Evolutionary conservation across 1,140 invertebrate genomes (phyloP).

Genomic region (Drosophila asahinai): DNA sequence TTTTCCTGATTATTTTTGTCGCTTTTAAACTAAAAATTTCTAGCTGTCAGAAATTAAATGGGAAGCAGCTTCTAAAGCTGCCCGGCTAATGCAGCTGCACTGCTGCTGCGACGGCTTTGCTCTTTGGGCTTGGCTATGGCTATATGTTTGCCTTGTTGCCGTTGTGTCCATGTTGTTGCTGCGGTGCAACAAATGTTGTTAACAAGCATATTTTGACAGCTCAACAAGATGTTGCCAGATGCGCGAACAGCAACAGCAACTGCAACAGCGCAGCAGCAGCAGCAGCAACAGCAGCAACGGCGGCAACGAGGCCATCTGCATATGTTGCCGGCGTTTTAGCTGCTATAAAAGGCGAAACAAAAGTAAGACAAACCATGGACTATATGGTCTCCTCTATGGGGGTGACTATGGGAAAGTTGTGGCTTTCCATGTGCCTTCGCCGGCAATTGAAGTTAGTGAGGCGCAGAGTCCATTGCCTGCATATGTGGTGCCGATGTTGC

Average conservation of each 20-base stretch:
- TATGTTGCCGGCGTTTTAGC: slow-evolving; percentile 63
- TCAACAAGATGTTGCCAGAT: slow-evolving; percentile 83
- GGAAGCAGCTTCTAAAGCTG: slow-evolving; percentile 66
- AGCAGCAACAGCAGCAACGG: slow-evolving; percentile 19
- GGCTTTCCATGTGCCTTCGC: slow-evolving; percentile 45
- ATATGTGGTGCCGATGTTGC: slow-evolving; percentile 46
- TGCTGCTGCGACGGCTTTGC: slow-evolving; percentile 12
- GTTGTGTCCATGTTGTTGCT: slow-evolving; percentile 50
- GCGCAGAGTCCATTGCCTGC: slow-evolving; percentile 68
- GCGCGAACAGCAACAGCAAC: slow-evolving; percentile 67
- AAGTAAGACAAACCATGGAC: slow-evolving; percentile 56
- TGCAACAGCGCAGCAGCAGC: slow-evolving; percentile 28
- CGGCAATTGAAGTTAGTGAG: slow-evolving; percentile 60
- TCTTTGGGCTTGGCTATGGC: slow-evolving; percentile 31
- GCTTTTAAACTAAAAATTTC: slow-evolving; percentile 72
- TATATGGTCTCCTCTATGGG: slow-evolving; percentile 31
- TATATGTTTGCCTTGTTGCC: slow-evolving; percentile 28
- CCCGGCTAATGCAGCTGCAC: slow-evolving; percentile 68
- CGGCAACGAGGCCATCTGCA: slow-evolving; percentile 63
- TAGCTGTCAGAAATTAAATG: slow-evolving; percentile 80
- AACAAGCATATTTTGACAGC: slow-evolving; percentile 83
- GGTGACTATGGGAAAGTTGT: slow-evolving; percentile 56
- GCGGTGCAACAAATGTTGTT: slow-evolving; percentile 83
- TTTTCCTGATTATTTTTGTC: slow-evolving; percentile 80
- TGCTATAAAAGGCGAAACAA: slow-evolving; percentile 61